Percentiles rank a stretch among this genome's conserved stretches.
Conservation (phyloP, 2,797 vertebrate genomes). For the Notolabrus celidotus region DNA sequence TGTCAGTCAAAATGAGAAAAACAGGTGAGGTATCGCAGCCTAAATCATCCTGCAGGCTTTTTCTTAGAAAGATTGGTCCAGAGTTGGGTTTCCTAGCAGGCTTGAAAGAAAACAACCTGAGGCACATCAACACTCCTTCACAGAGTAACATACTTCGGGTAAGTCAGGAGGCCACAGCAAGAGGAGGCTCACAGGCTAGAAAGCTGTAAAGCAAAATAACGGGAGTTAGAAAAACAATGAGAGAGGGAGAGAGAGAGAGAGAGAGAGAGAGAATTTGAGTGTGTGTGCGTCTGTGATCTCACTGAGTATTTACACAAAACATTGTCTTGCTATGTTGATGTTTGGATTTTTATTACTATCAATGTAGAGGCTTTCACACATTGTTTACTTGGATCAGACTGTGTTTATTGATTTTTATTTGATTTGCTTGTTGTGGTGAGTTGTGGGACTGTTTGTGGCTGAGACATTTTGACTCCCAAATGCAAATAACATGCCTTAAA, state of each 20-base stretch:
- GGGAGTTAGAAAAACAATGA: slow-evolving; percentile 24
- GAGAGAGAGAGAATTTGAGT: slow-evolving; percentile 38
- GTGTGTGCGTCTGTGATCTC: slow-evolving; percentile 74
- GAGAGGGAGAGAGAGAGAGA: slow-evolving; percentile 38
- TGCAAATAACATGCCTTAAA: slow-evolving; percentile 26
- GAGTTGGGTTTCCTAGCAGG: slow-evolving; percentile 1
- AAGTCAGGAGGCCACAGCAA: slow-evolving; percentile 36
- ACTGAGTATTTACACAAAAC: slow-evolving; percentile 70
- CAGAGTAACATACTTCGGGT: slow-evolving; percentile 2
- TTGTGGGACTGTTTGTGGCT: slow-evolving; percentile 53
- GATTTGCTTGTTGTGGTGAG: slow-evolving; percentile 47
- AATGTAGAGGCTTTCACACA: slow-evolving; percentile 46
- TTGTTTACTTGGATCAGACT: slow-evolving; percentile 51
- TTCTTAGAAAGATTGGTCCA: slow-evolving; percentile 8
- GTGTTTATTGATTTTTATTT: slow-evolving; percentile 14
- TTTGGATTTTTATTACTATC: slow-evolving; percentile 54
- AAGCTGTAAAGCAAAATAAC: slow-evolving; percentile 1
- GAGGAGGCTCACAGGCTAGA: slow-evolving; percentile 31
- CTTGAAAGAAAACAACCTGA: slow-evolving; percentile 33
- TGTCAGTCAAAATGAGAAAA: slow-evolving; percentile 30
- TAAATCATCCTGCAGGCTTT: slow-evolving; percentile 19
- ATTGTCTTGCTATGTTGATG: slow-evolving; percentile 47
- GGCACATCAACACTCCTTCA: neutral
- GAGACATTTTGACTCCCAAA: slow-evolving; percentile 30
- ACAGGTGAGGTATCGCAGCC: neutral